phyloP scores from a whole-genome alignment of 2,888 invertebrate species.

The Oegoconia quadripuncta region DNA sequence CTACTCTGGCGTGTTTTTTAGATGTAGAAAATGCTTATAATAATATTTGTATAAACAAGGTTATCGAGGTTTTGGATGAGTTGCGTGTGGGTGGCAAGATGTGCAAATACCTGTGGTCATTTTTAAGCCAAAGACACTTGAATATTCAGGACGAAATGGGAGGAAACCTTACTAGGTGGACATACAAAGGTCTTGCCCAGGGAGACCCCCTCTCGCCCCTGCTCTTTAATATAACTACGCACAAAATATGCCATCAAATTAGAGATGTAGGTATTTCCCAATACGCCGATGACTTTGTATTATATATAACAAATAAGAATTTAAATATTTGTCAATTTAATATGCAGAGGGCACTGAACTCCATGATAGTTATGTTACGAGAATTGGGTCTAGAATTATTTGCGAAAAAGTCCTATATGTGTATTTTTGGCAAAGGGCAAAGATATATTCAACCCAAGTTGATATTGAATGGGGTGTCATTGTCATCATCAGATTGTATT shows the following conservation, averaged over 20 bases:
- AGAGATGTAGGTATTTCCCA: neutral
- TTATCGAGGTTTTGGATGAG: neutral
- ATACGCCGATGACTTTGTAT: neutral
- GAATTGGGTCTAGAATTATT: neutral
- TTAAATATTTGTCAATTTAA: neutral
- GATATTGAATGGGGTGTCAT: neutral
- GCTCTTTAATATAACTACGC: neutral
- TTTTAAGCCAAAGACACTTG: neutral
- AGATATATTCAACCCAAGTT: constrained; percentile 14
- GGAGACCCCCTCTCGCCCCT: too few species aligned
- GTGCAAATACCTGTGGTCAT: neutral
- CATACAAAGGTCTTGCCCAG: neutral
- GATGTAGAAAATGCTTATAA: too few species aligned
- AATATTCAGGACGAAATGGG: neutral
- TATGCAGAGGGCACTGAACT: neutral
- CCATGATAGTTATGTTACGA: neutral
- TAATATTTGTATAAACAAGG: neutral
- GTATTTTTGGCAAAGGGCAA: neutral
- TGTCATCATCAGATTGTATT: constrained; percentile 7
- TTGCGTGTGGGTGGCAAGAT: neutral
- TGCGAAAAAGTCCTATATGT: neutral
- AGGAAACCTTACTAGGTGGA: neutral
- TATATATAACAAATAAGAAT: neutral
- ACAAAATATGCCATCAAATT: neutral
- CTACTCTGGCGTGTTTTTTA: constrained; percentile 7